phyloP scores from a whole-genome alignment of 2,888 invertebrate genomes.

The Alcis repandata region DNA sequence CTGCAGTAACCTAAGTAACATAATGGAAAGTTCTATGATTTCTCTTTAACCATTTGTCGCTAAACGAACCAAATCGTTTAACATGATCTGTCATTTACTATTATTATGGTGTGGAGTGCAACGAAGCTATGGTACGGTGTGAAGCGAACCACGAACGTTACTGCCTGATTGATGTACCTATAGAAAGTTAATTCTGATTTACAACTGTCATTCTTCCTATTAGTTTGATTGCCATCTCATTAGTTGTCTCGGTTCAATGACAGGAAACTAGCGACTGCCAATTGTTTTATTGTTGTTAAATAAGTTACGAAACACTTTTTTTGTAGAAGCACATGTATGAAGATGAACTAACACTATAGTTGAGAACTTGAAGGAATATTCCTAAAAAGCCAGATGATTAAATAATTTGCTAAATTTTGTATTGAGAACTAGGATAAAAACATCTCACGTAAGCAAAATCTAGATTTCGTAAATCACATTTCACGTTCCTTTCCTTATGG shows the following conservation, averaged over 20 bases:
- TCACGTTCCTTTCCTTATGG: conserved; percentile 19
- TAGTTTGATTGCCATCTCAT: conserved; percentile 54
- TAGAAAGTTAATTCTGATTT: conserved; percentile 76
- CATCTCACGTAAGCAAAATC: conserved; percentile 18
- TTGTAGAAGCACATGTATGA: not conserved
- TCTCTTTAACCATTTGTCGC: conserved; percentile 63
- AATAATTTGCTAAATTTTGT: not conserved
- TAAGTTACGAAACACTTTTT: conserved; percentile 15
- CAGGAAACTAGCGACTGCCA: conserved; percentile 25
- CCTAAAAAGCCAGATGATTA: not conserved
- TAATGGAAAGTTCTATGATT: conserved; percentile 57
- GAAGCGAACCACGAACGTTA: conserved; percentile 73
- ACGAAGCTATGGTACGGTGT: conserved; percentile 70
- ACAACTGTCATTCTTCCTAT: conserved; percentile 58
- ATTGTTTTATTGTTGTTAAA: conserved; percentile 29
- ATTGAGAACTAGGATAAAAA: conserved; percentile 9
- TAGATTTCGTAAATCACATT: conserved; percentile 31
- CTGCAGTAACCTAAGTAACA: conserved; percentile 16
- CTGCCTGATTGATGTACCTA: conserved; percentile 77
- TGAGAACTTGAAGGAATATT: not conserved
- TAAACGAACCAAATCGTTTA: conserved; percentile 56
- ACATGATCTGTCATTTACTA: conserved; percentile 64
- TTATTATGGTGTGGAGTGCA: conserved; percentile 71
- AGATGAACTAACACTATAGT: not conserved
- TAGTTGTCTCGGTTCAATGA: conserved; percentile 48